phyloP scores from a whole-genome alignment of 2,113 vertebrate genomes.

The Centrocercus urophasianus region DNA sequence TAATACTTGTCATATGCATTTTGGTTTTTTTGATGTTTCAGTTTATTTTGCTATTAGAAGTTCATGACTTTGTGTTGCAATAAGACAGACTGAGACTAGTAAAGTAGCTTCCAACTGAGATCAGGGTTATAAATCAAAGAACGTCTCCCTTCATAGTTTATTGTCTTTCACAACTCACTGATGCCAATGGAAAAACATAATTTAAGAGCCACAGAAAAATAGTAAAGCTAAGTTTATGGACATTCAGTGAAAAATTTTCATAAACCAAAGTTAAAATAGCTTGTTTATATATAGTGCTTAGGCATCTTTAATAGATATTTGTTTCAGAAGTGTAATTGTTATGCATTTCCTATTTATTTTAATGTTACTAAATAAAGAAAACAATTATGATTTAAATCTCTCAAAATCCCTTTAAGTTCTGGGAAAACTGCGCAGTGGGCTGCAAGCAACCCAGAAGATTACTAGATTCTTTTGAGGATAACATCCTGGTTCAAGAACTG shows the following conservation, averaged over 20 bases:
- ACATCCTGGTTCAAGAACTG: too few species aligned
- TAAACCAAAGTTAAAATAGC: slow-evolving; percentile 34
- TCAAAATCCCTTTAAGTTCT: slow-evolving; percentile 20
- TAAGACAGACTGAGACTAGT: background rate
- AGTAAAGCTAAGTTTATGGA: background rate
- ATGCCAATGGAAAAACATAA: background rate
- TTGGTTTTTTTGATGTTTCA: slow-evolving; percentile 9
- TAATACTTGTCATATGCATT: background rate
- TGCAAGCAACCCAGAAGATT: too few species aligned
- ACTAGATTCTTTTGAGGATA: too few species aligned
- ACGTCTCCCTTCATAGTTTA: background rate
- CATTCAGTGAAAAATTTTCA: slow-evolving; percentile 36
- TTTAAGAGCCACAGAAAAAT: slow-evolving; percentile 2
- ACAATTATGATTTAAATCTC: slow-evolving; percentile 33
- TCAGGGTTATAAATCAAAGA: slow-evolving; percentile 32
- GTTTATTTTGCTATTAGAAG: background rate
- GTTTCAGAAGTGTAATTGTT: background rate
- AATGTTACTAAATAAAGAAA: slow-evolving; percentile 16
- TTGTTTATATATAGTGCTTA: slow-evolving; percentile 20
- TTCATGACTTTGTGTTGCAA: background rate
- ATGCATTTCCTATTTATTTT: slow-evolving; percentile 47
- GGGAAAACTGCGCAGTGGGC: too few species aligned
- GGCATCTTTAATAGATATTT: slow-evolving; percentile 23
- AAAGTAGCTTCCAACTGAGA: background rate
- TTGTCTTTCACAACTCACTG: slow-evolving; percentile 4